Evolutionary conservation across 2,888 invertebrate species (phyloP), one percentile per base, ranked within the genome.

Genomic region (Patella depressa): DNA sequence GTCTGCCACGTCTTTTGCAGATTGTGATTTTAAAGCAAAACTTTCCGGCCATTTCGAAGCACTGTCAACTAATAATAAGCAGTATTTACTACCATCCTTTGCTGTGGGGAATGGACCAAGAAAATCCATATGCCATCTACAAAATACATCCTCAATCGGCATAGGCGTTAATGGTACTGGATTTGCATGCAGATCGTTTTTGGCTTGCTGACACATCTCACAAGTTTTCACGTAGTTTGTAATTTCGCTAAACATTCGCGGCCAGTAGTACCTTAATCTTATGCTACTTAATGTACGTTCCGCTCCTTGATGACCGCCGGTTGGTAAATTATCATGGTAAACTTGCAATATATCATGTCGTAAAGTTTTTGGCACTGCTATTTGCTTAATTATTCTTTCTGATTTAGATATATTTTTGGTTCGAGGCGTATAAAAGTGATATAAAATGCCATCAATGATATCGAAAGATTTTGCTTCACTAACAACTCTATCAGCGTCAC

Each of bases 131-230:
- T n/a, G n/a, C n/a, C n/a, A n/a, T n/a, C n/a, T n/a, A n/a, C n/a
- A n/a, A n/a, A n/a, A n/a, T n/a, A n/a, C n/a, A n/a, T n/a, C n/a
- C n/a, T n/a, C n/a, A n/a, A n/a, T n/a, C n/a, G n/a, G n/a, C n/a
- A 83, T 73, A 73, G 79, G 80, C 34, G 55, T 54, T 15, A 83
- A 59, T 15, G 80, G 81, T 19, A 80, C 81, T 53, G 34, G 54
- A 14, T 77, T 70, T 11, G 73, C 57, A 24, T 81, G 69, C 7
- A 71, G 71, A 14, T 72, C 24, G 14, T 72, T 73, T 71, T 80
- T 78, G 12, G 77, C 45, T 45, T 72, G 55, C 65, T 80, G 82
- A 65, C 82, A 80, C 12, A 65, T 53, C 19, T 76, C 73, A 70
- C 82, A 82, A 7, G 73, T 34, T 14, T 74, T 71, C n/a, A 78